These are phyloP conservation scores for Crotalus viridis DNA, from an alignment of 2,113 vertebrate species.

Conservation along the genomic window DNA sequence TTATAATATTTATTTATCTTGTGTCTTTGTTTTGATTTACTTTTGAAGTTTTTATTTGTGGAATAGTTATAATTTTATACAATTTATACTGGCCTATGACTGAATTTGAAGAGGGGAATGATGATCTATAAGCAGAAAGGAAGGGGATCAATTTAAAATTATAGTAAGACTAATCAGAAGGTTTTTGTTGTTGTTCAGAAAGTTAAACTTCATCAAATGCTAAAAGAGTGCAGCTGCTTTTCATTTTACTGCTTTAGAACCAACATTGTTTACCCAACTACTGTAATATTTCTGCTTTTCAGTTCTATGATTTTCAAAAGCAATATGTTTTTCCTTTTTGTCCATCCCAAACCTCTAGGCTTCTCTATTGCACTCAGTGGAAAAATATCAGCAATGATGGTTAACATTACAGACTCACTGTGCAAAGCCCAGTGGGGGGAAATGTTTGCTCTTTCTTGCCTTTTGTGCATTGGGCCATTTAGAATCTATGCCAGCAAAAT, in stretches of 20 bases:
- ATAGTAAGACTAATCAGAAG: not conserved
- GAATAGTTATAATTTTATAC: not conserved
- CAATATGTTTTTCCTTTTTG: not conserved
- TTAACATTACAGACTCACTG: not conserved
- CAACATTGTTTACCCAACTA: not conserved
- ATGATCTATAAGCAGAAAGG: not conserved
- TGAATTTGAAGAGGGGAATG: not conserved
- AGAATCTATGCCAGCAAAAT: constrained; percentile 18
- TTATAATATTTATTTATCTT: not conserved
- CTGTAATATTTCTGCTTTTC: not conserved
- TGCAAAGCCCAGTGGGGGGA: rapidly evolving
- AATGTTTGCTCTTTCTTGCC: not conserved
- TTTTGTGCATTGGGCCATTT: not conserved
- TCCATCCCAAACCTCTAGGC: not conserved
- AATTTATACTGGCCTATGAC: not conserved
- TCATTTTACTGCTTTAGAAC: not conserved
- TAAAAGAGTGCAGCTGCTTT: not conserved
- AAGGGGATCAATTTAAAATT: not conserved
- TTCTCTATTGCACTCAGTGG: not conserved
- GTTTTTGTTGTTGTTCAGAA: not conserved
- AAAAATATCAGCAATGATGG: not conserved
- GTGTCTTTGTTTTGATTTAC: not conserved
- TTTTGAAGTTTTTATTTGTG: not conserved
- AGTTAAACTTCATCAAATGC: not conserved
- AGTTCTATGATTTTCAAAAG: not conserved